Percentiles rank a stretch among this genome's conserved stretches.
Evolutionary conservation across 2,888 invertebrate genomes (phyloP).

Genomic region (Minunthozetes semirufus): DNA sequence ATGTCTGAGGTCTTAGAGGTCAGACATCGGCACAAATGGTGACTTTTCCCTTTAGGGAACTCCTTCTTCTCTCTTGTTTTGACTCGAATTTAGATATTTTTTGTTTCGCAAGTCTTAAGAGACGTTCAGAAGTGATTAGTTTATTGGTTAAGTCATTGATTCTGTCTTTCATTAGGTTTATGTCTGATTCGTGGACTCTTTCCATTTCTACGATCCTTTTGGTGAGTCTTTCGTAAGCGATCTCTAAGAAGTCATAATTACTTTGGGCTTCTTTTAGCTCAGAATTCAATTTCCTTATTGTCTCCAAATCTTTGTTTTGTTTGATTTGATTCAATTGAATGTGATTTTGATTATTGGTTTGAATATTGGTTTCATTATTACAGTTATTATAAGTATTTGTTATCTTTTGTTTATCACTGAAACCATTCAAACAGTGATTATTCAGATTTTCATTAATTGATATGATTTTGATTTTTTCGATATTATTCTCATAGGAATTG

Average conservation of each 20-base stretch:
- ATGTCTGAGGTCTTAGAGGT: background rate
- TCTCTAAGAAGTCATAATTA: constrained; percentile 43
- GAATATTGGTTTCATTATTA: background rate
- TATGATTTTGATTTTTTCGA: constrained; percentile 1
- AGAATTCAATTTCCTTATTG: constrained; percentile 37
- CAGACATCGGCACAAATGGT: background rate
- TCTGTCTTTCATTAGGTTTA: constrained; percentile 70
- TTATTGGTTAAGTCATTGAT: constrained; percentile 77
- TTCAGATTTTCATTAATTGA: constrained; percentile 4
- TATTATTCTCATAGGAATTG: constrained; percentile 5
- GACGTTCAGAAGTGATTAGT: constrained; percentile 70
- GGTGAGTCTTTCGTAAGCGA: constrained; percentile 43
- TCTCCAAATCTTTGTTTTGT: constrained; percentile 14
- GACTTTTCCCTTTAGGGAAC: constrained; percentile 59
- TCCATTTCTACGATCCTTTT: constrained; percentile 55
- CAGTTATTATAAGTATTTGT: background rate
- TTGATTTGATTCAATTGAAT: background rate
- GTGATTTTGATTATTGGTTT: background rate
- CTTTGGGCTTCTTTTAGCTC: constrained; percentile 41
- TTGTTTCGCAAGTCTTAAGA: constrained; percentile 64
- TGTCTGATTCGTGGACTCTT: constrained; percentile 57
- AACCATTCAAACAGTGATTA: background rate
- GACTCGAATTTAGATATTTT: constrained; percentile 70
- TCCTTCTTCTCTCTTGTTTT: constrained; percentile 67
- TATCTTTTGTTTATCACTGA: background rate